Evolutionary conservation across 92 coral and sea anemone species (phyloP).

Genomic region (Galaxea fascicularis): DNA sequence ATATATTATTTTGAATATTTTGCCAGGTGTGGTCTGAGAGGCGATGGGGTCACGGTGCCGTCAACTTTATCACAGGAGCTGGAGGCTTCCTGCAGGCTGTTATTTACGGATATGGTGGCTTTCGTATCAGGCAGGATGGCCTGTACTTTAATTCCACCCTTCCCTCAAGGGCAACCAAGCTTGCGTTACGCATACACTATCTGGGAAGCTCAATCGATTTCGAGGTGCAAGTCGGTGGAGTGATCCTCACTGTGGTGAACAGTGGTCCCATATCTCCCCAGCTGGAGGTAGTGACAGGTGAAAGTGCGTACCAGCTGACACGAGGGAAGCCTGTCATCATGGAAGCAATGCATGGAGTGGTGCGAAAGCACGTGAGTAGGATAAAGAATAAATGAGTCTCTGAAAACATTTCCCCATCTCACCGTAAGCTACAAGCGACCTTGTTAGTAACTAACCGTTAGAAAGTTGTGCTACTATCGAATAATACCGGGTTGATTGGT

Average conservation of each 20-base stretch:
- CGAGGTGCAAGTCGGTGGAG: constrained; percentile 37
- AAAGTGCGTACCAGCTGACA: constrained; percentile 42
- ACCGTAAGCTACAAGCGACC: background rate
- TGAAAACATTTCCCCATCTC: background rate
- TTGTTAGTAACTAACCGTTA: background rate
- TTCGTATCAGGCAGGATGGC: constrained; percentile 67
- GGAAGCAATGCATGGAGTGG: constrained; percentile 49
- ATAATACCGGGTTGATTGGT: too few relatives aligned
- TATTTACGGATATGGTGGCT: constrained; percentile 83
- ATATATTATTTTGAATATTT: background rate
- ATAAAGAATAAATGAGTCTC: constrained; percentile 6
- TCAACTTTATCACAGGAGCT: constrained; percentile 88
- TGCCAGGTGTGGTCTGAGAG: constrained; percentile 83
- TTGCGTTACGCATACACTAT: constrained; percentile 68
- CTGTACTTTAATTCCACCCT: constrained; percentile 76
- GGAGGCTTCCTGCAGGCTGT: constrained; percentile 89
- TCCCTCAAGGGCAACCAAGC: constrained; percentile 67
- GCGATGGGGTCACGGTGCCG: constrained; percentile 76
- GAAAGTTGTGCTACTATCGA: too few relatives aligned
- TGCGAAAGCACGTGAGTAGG: constrained; percentile 65
- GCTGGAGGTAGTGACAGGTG: constrained; percentile 58
- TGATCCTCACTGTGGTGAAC: constrained; percentile 46
- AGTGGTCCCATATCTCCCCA: constrained; percentile 74
- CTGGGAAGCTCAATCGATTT: constrained; percentile 74
- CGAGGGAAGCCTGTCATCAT: constrained; percentile 51